Percentiles rank a stretch among this genome's conserved stretches.
phyloP scores from a whole-genome alignment of 1,140 invertebrate species.

The Aphelenchoides besseyi region DNA sequence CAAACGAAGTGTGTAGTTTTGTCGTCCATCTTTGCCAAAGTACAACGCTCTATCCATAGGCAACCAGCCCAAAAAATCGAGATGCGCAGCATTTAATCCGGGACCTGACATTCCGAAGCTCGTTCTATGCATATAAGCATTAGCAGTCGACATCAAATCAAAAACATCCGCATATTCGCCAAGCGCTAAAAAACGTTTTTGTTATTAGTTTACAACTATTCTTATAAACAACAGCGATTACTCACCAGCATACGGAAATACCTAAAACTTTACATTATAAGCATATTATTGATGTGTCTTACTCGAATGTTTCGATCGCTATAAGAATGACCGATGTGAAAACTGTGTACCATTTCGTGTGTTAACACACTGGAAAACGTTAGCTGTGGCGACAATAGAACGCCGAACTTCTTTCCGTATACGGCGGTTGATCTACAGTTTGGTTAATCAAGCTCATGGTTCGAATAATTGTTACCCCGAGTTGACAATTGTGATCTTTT shows the following conservation, averaged over 20 bases:
- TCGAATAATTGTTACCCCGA: too few species aligned
- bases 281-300: constrained; percentile 14
- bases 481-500: constrained; percentile 58
- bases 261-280: constrained; percentile 45
- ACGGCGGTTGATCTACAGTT: constrained; percentile 58
- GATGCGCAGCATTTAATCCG: constrained; percentile 56
- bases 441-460: too few species aligned
- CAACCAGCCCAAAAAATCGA: constrained; percentile 60
- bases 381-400: constrained; percentile 56
- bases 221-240: not conserved
- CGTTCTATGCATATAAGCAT: constrained; percentile 59
- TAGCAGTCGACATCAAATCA: constrained; percentile 61
- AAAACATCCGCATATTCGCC: constrained; percentile 61
- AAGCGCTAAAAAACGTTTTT: not conserved
- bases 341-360: constrained; percentile 60
- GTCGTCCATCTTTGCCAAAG: constrained; percentile 53
- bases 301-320: constrained; percentile 59
- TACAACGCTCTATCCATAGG: constrained; percentile 59
- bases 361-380: constrained; percentile 57
- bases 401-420: constrained; percentile 57
- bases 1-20: constrained; percentile 57
- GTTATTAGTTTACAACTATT: not conserved
- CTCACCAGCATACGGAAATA: constrained; percentile 61
- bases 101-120: constrained; percentile 58
- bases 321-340: constrained; percentile 62